phyloP scores from a whole-genome alignment of 1,140 invertebrate genomes.

The Homalodisca vitripennis region DNA sequence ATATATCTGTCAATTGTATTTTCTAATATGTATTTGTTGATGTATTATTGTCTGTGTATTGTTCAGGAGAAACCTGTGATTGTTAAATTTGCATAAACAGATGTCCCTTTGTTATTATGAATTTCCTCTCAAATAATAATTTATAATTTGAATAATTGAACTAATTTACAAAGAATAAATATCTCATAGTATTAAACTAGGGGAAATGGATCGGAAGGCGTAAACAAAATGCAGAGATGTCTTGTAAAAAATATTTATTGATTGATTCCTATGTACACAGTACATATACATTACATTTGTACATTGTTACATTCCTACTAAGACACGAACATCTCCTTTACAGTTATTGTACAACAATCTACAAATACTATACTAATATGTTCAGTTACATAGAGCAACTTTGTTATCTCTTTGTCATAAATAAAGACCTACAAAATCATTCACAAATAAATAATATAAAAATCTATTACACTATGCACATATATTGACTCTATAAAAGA shows the following conservation, averaged over 20 bases:
- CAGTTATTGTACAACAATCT: slow-evolving; percentile 22
- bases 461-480: slow-evolving; percentile 15
- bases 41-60: too few relatives aligned
- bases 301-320: slow-evolving; percentile 14
- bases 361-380: slow-evolving; percentile 13
- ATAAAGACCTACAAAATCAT: slow-evolving; percentile 14
- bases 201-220: too few relatives aligned
- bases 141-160: too few relatives aligned
- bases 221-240: neutral
- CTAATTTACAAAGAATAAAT: too few relatives aligned
- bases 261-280: slow-evolving; percentile 8
- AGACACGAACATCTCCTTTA: slow-evolving; percentile 22
- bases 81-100: too few relatives aligned
- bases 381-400: neutral
- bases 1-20: too few relatives aligned
- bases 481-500: neutral
- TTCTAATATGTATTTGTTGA: too few relatives aligned
- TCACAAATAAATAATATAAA: slow-evolving; percentile 18
- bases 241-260: slow-evolving; percentile 23
- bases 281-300: slow-evolving; percentile 21
- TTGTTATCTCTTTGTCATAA: slow-evolving; percentile 10
- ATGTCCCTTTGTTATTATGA: too few relatives aligned
- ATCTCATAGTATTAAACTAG: too few relatives aligned
- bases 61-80: too few relatives aligned
- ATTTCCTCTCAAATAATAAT: too few relatives aligned